Evolutionary conservation across 2,113 vertebrate species (phyloP).

Genomic region (Oenanthe melanoleuca): DNA sequence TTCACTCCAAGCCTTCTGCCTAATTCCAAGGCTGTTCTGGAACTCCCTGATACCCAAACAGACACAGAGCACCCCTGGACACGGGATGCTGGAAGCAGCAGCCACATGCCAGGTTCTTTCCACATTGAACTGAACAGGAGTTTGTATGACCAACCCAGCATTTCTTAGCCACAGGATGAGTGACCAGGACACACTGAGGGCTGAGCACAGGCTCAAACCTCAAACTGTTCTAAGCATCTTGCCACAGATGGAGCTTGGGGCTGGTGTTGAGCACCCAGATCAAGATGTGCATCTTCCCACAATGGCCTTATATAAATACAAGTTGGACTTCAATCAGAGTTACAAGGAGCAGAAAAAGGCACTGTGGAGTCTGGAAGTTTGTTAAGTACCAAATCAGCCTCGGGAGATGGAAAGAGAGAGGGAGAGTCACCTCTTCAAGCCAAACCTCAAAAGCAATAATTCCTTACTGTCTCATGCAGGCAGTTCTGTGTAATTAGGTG

Average conservation of each 20-base stretch:
- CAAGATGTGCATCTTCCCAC: not conserved
- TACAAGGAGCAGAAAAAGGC: not conserved
- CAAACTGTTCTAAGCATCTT: rapidly evolving
- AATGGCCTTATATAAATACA: not conserved
- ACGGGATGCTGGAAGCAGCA: not conserved
- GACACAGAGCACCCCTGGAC: not conserved
- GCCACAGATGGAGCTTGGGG: not conserved
- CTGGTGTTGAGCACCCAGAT: not conserved
- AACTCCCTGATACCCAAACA: rapidly evolving
- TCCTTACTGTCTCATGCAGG: not conserved
- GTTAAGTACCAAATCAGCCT: not conserved
- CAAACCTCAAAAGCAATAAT: not conserved
- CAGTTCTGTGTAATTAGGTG: not conserved
- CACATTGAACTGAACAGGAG: not conserved
- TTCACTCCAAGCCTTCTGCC: not conserved
- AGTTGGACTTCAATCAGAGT: not conserved
- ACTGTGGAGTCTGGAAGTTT: not conserved
- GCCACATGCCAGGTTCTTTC: not conserved
- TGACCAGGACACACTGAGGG: rapidly evolving
- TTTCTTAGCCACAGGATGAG: not conserved
- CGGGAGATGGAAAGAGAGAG: not conserved
- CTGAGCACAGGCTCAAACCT: not conserved
- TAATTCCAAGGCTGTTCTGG: not conserved
- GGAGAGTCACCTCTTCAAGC: not conserved
- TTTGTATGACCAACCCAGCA: not conserved